Evolutionary conservation across 2,888 invertebrate genomes (phyloP).

Genomic region (Ceramica pisi): DNA sequence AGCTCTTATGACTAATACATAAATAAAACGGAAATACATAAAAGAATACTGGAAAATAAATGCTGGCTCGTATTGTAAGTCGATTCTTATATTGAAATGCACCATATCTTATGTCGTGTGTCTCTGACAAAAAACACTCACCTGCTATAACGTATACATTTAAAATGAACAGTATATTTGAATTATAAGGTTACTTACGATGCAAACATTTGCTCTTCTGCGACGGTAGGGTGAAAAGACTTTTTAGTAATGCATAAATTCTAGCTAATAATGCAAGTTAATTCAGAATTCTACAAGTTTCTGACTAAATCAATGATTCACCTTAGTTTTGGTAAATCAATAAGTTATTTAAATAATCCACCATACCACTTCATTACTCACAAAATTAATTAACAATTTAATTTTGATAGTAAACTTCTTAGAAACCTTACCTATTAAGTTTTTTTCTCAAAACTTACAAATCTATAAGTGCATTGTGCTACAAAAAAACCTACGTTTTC

Average conservation of each 20-base stretch:
- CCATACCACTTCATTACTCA: not conserved
- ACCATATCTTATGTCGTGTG: not conserved
- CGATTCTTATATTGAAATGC: slow-evolving; percentile 2
- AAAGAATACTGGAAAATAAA: not conserved
- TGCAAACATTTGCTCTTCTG: too few species aligned
- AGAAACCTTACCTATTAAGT: not conserved
- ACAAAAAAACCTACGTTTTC: slow-evolving; percentile 30
- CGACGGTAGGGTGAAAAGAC: too few species aligned
- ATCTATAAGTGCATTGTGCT: slow-evolving; percentile 12
- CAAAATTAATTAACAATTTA: not conserved
- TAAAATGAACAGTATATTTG: not conserved
- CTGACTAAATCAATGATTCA: not conserved
- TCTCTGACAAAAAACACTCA: not conserved
- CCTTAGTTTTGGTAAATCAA: not conserved
- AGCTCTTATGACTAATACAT: not conserved
- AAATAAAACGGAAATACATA: too few species aligned
- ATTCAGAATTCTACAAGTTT: not conserved
- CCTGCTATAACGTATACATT: too few species aligned
- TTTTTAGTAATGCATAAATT: too few species aligned
- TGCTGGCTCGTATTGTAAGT: not conserved
- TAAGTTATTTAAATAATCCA: not conserved
- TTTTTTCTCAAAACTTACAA: slow-evolving; percentile 7
- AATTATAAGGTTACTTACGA: not conserved
- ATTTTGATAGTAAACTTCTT: not conserved
- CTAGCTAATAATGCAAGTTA: not conserved